These are phyloP conservation scores for Lithobates sylvaticus DNA, from an alignment of 2,797 vertebrate genomes.

Conservation along the genomic window DNA sequence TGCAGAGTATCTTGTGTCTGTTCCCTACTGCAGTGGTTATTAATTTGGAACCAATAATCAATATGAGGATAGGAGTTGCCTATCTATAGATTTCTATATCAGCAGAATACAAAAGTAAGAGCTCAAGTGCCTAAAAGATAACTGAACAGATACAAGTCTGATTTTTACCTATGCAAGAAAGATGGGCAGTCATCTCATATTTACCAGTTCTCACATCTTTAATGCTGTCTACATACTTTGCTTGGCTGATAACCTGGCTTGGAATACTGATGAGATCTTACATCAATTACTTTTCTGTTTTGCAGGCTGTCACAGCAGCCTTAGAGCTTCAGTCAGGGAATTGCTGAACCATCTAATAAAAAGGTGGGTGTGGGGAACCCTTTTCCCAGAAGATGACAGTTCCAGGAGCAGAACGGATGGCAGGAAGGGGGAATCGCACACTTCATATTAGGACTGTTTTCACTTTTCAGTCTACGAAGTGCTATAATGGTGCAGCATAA, in stretches of 20 bases:
- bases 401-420: constrained; percentile 4
- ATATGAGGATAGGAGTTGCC: too few relatives aligned
- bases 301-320: constrained; percentile 10
- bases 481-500: neutral
- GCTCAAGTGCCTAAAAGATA: neutral
- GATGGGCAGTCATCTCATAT: neutral
- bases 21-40: too few relatives aligned
- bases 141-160: neutral
- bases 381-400: neutral
- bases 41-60: too few relatives aligned
- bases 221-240: neutral
- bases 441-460: neutral
- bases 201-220: neutral
- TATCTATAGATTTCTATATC: too few relatives aligned
- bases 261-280: constrained; percentile 21
- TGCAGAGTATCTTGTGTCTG: too few relatives aligned
- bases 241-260: neutral
- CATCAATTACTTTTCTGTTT: constrained; percentile 17
- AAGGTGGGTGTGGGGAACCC: constrained; percentile 1
- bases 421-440: neutral
- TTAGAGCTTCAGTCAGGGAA: neutral
- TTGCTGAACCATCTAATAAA: constrained; percentile 23
- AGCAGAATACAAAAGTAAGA: too few relatives aligned
- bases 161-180: too few relatives aligned
- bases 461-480: neutral